These are phyloP conservation scores for Tapirus terrestris DNA, from an alignment of 2,113 vertebrate genomes.

Conservation along the genomic window DNA sequence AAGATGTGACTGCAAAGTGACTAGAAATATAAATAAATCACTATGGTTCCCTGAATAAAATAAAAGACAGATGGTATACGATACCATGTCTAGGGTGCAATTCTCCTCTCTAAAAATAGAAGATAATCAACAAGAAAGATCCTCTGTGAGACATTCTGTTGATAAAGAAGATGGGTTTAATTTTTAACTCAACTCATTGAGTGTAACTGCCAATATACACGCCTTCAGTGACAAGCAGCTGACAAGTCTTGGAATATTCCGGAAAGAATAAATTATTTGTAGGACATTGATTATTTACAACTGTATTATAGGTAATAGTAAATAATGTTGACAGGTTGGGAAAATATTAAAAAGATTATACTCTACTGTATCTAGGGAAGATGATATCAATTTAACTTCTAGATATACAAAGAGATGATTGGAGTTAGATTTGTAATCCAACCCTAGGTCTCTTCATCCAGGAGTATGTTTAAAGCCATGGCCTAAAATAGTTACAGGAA, in stretches of 20 bases:
- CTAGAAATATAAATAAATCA: constrained; percentile 18
- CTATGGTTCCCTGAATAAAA: neutral
- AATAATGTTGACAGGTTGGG: neutral
- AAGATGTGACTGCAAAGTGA: constrained; percentile 10
- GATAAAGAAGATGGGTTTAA: neutral
- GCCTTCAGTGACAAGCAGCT: neutral
- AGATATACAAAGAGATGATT: neutral
- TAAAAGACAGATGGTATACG: neutral
- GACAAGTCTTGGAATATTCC: constrained; percentile 10
- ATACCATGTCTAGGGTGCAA: neutral
- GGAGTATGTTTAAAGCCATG: neutral
- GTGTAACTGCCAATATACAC: neutral
- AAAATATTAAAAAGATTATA: neutral
- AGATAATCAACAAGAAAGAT: neutral
- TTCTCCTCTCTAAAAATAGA: constrained; percentile 6
- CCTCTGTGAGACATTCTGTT: neutral
- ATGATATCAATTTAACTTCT: neutral
- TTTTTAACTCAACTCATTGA: neutral
- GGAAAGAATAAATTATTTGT: constrained; percentile 13
- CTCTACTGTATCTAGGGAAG: neutral
- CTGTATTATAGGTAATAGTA: constrained; percentile 1
- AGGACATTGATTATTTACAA: neutral
- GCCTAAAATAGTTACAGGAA: neutral
- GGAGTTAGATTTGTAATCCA: neutral
- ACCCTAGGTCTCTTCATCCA: neutral